Evolutionary conservation across 92 coral and sea anemone genomes (phyloP), one percentile per base, ranked within the genome.

Genomic region (Phymanthus crucifer): DNA sequence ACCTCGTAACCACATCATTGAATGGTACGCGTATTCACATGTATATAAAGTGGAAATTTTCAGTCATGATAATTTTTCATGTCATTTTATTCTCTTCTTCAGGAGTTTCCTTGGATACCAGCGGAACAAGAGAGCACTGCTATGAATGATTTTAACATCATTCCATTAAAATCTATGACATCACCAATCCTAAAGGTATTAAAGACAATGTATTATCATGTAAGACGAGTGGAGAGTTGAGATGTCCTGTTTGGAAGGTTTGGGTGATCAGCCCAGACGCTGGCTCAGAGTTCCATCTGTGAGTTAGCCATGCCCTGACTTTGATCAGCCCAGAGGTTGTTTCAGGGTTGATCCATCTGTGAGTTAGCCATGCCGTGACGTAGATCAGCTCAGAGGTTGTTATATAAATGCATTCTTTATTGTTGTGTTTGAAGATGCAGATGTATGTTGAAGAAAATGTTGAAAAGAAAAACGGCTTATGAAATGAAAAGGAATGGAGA

Each of bases 101-200:
- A 96, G 99, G 94, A 94, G 38, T 96, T 96, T 79, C 99, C 99
- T n/a, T 96, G 98, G 99, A 77, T 96, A 48, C 89, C 86, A 64
- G 99, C 90, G 16, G 97, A 93, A 52, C 77, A 80, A 38, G 91
- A 43, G 18, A 78, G 56, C 38, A 71, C 45, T 16, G 68, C 82
- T 13, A 52, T 86, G 86, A 83, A 79, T 18, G 83, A 78, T 54
- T 77, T 93, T 29, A 83, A 87, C 70, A 85, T 96, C 29, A 89
- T 93, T 74, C 99, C 99, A 27, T 89, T 96, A 1, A 96, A 91
- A 58, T 96, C 99, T 61, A 85, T 90, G 76, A 43, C 99, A 18
- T 79, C 93, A 32, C 91, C 90, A 4, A 61, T 96, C 24, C 67
- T 96, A 2, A 93, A 96, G 99, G 99, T 96, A 40, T 24, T 24